Evolutionary conservation across 2,888 invertebrate genomes (phyloP).

Genomic region (Brachycybe producta): DNA sequence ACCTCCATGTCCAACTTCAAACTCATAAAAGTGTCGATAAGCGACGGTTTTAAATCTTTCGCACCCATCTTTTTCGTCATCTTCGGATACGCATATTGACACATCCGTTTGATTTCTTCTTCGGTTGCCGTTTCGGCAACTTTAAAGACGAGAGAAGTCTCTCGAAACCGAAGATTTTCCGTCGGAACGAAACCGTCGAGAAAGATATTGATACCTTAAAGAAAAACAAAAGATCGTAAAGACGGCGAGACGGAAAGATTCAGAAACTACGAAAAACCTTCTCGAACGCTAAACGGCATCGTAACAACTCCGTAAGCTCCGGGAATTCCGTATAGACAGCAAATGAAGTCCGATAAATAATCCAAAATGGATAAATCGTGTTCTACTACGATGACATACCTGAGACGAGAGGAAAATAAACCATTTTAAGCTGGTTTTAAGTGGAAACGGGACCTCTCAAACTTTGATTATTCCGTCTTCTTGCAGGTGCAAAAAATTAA

Average conservation of each 20-base stretch:
- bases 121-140: slow-evolving; percentile 96
- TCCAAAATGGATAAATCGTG: slow-evolving; percentile 98
- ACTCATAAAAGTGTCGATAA: no score
- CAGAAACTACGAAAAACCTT: slow-evolving; percentile 50
- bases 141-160: slow-evolving; percentile 92
- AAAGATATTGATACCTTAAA: slow-evolving; percentile 86
- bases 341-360: slow-evolving; percentile 97
- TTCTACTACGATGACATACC: slow-evolving; percentile 97
- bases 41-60: no score
- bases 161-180: slow-evolving; percentile 95
- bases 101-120: slow-evolving; percentile 93
- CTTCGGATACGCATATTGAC: slow-evolving; percentile 85
- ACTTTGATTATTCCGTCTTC: no score
- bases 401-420: slow-evolving; percentile 30
- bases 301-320: slow-evolving; percentile 99
- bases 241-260: not conserved
- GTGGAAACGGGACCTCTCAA: no score
- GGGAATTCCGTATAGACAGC: slow-evolving; percentile 94
- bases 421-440: no score
- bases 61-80: slow-evolving; percentile 57
- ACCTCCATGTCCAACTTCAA: no score
- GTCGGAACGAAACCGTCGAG: slow-evolving; percentile 98
- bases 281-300: slow-evolving; percentile 97
- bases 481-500: no score
- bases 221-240: slow-evolving; percentile 21